Percentiles rank a stretch among this genome's conserved stretches.
Evolutionary conservation across 2,797 vertebrate genomes (phyloP).

Genomic region (Fringilla coelebs): DNA sequence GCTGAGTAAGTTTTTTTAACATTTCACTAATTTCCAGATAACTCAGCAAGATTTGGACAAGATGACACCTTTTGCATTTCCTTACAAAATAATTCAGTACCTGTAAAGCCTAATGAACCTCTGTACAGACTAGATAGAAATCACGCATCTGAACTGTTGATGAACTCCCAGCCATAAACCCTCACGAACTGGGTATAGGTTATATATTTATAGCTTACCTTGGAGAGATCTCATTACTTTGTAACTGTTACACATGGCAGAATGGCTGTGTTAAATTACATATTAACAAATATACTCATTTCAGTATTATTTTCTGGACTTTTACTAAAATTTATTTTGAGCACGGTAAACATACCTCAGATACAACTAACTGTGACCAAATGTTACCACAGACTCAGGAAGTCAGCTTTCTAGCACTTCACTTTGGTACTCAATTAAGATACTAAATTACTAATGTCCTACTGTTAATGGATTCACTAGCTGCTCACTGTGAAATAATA

Average conservation of each 20-base stretch:
- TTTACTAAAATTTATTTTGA: background rate
- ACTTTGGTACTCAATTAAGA: background rate
- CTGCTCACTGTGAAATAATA: background rate
- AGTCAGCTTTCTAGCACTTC: background rate
- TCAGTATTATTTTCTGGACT: background rate
- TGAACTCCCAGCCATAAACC: background rate
- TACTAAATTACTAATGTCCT: background rate
- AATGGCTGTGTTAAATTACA: background rate
- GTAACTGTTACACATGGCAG: background rate
- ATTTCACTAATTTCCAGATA: background rate
- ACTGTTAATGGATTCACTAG: background rate
- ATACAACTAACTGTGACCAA: background rate
- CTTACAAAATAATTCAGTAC: background rate
- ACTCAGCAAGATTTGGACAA: background rate
- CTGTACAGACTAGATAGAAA: background rate
- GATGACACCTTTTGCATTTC: background rate
- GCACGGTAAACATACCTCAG: background rate
- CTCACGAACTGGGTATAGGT: background rate
- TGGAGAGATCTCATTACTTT: background rate
- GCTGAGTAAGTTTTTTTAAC: background rate
- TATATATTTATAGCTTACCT: background rate
- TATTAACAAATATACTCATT: background rate
- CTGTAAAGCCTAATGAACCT: background rate
- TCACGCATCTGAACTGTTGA: background rate
- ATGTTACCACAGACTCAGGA: background rate